Evolutionary conservation across 2,113 vertebrate species (phyloP), one percentile per base, ranked within the genome.

Genomic region (Gambusia holbrooki): DNA sequence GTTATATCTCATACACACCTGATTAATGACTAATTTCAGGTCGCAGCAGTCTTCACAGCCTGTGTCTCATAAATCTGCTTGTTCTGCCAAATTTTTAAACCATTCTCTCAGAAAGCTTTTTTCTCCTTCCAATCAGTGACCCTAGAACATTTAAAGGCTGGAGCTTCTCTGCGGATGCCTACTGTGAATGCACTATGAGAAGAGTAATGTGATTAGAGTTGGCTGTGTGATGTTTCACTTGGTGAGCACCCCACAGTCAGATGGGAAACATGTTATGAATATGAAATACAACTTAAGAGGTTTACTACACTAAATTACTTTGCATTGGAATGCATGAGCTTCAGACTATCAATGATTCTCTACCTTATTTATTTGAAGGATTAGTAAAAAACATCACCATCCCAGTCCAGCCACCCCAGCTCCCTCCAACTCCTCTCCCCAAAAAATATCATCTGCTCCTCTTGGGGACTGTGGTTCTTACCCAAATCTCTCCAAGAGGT

Each of bases 201-300:
- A 89, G 85, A 77, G 87, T 93, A 93, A 94, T 93, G 85, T 71
- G 85, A 91, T 94, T 92, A 90, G 81, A 85, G 85, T 82, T 84
- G 80, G 86, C 90, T 86, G 86, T 92, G 91, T 90, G 87, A 92
- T 93, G 88, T 93, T 93, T 91, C 86, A 89, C 91, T 93, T 76
- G 63, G 76, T 83, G 91, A 87, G 82, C 72, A 15, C 86, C 93
- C 84, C 84, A 80, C 68, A 89, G 90, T 89, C 75, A 79, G 58
- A 83, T 76, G 66, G 74, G 76, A 90, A 89, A 84, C 88, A 88
- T 88, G 85, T 75, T 75, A 82, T 88, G 89, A 93, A 92, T 92
- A 87, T 89, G 85, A 88, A 92, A 85, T 51, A 42, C 71, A 83
- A 83, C 82, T 90, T 86, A 85, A 73, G 76, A 87, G 29, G 66